Conservation (phyloP, 2,888 invertebrate species). For the Pseudoips prasinana region DNA sequence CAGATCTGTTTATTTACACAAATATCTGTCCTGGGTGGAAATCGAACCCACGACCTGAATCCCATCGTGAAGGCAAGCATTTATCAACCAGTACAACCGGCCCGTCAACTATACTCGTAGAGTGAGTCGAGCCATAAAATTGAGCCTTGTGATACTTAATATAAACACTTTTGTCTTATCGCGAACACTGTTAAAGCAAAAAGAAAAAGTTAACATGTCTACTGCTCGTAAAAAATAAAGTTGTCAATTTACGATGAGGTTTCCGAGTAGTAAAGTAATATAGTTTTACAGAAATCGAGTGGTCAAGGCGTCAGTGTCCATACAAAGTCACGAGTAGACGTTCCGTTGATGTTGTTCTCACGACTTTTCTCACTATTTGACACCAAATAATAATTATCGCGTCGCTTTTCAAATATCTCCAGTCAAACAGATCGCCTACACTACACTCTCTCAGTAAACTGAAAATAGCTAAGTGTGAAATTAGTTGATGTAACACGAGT, state of each 20-base stretch:
- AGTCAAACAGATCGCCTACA: constrained; percentile 35
- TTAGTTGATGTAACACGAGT: constrained; percentile 18
- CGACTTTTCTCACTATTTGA: constrained; percentile 50
- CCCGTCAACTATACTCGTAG: too few relatives aligned
- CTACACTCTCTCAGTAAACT: constrained; percentile 22
- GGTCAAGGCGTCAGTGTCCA: constrained; percentile 14
- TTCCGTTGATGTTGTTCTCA: constrained; percentile 45
- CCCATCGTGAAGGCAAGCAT: too few relatives aligned
- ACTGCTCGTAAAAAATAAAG: too few relatives aligned
- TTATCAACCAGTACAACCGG: too few relatives aligned
- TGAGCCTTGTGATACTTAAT: too few relatives aligned
- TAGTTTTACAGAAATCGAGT: constrained; percentile 16
- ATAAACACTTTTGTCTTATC: too few relatives aligned
- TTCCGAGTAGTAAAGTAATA: constrained; percentile 18
- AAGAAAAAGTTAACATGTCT: too few relatives aligned
- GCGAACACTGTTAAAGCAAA: too few relatives aligned
- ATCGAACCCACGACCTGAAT: too few relatives aligned
- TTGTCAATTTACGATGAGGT: constrained; percentile 35
- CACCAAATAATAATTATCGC: constrained; percentile 49
- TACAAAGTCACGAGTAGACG: constrained; percentile 40
- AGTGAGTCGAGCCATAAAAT: too few relatives aligned
- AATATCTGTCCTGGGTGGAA: too few relatives aligned
- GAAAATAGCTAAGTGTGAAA: constrained; percentile 24
- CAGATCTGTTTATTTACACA: too few relatives aligned
- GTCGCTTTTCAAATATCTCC: constrained; percentile 40